phyloP scores from a whole-genome alignment of 2,888 invertebrate genomes.

The Polydesmus complanatus region DNA sequence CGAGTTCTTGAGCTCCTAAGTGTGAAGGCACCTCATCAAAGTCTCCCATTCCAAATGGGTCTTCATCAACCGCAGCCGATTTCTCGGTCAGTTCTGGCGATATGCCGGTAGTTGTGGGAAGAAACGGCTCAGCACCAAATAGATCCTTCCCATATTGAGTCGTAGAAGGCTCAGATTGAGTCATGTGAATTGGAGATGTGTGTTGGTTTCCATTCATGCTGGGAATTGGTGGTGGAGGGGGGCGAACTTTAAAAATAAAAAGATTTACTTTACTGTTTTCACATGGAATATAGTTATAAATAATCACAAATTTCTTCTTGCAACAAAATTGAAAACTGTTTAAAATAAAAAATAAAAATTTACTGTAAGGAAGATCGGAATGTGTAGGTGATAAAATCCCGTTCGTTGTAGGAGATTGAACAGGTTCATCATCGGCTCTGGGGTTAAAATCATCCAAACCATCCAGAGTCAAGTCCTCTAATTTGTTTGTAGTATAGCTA shows the following conservation, averaged over 20 bases:
- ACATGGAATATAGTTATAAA: background rate
- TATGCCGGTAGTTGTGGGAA: slow-evolving; percentile 24
- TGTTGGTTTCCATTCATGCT: slow-evolving; percentile 40
- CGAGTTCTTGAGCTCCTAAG: slow-evolving; percentile 41
- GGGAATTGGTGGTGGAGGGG: slow-evolving; percentile 58
- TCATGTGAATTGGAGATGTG: slow-evolving; percentile 19
- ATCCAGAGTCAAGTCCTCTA: slow-evolving; percentile 51
- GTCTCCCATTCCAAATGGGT: slow-evolving; percentile 76
- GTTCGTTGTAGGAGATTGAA: background rate
- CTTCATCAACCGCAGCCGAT: slow-evolving; percentile 31
- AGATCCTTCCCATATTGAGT: slow-evolving; percentile 43
- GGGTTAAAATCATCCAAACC: slow-evolving; percentile 61
- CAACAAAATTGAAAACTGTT: too few species aligned
- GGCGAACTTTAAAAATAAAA: slow-evolving; percentile 50
- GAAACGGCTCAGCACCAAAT: slow-evolving; percentile 65
- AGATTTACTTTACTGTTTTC: too few species aligned
- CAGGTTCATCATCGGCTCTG: slow-evolving; percentile 47
- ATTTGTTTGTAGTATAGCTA: slow-evolving; percentile 29
- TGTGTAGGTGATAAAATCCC: background rate
- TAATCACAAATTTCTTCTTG: too few species aligned
- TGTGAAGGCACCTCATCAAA: slow-evolving; percentile 34
- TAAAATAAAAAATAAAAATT: background rate
- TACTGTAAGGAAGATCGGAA: background rate
- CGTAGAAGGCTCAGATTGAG: slow-evolving; percentile 21
- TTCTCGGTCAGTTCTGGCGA: slow-evolving; percentile 13